These are phyloP conservation scores for Eucidaris tribuloides DNA, from an alignment of 35 echinoderm and acorn worm species.

Conservation along the genomic window DNA sequence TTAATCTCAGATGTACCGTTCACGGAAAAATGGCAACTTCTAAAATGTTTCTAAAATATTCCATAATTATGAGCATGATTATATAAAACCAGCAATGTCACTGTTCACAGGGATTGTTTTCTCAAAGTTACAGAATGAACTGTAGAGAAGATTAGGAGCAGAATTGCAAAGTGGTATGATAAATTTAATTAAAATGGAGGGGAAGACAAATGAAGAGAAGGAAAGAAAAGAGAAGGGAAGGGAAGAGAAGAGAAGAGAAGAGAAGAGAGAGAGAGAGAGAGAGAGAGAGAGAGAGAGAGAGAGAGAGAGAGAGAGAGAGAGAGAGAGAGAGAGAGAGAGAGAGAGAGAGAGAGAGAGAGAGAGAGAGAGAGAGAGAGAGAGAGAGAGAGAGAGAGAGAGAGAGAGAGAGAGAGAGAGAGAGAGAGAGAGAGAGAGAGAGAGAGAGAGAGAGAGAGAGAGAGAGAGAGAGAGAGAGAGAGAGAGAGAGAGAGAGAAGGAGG, in stretches of 20 bases:
- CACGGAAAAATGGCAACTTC: too few species aligned
- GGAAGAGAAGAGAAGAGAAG: neutral
- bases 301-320: neutral
- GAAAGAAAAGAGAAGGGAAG: neutral
- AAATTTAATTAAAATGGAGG: neutral
- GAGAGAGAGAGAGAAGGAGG: neutral
- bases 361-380: neutral
- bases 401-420: neutral
- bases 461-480: too few species aligned
- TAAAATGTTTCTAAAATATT: too few species aligned
- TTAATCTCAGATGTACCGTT: too few species aligned
- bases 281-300: neutral
- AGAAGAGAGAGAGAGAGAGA: neutral
- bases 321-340: neutral
- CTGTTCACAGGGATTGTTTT: too few species aligned
- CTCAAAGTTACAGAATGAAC: too few species aligned
- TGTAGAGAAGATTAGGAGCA: too few species aligned
- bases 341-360: neutral
- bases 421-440: neutral
- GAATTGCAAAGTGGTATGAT: too few species aligned
- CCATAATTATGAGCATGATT: too few species aligned
- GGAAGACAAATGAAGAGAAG: neutral
- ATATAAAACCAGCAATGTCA: too few species aligned
- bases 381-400: neutral
- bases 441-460: neutral